Evolutionary conservation across 2,888 invertebrate species (phyloP).

Genomic region (Melikaiella ostensackeni): DNA sequence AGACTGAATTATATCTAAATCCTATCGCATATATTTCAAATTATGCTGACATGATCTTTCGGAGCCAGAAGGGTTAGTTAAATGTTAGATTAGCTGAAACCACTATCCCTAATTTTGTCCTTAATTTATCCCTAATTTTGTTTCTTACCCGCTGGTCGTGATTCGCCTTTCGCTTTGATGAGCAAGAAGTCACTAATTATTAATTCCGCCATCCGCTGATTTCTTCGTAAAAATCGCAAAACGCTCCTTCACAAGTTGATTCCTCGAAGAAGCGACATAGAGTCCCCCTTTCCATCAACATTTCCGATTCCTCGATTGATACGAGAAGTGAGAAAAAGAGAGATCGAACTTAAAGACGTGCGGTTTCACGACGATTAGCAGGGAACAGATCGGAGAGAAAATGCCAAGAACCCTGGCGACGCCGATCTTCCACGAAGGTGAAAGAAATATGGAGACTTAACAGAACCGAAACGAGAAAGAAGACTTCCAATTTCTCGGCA

Average conservation of each 20-base stretch:
- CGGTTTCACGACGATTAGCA: conserved; percentile 35
- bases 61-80: neutral
- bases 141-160: neutral
- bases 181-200: conserved; percentile 53
- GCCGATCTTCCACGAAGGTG: conserved; percentile 56
- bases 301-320: conserved; percentile 35
- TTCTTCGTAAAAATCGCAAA: conserved; percentile 49
- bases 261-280: conserved; percentile 47
- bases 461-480: conserved; percentile 42
- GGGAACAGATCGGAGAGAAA: conserved; percentile 52
- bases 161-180: neutral
- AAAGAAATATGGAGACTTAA: conserved; percentile 41
- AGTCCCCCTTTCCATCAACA: conserved; percentile 29
- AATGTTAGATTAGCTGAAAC: too few species aligned
- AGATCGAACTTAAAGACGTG: conserved; percentile 41
- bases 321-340: conserved; percentile 46
- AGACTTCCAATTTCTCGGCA: conserved; percentile 31
- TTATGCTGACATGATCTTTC: neutral
- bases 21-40: too few species aligned
- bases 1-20: too few species aligned
- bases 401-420: conserved; percentile 48
- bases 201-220: conserved; percentile 51
- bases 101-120: neutral
- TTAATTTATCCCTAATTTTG: neutral
- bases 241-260: conserved; percentile 48